Evolutionary conservation across 2,888 invertebrate genomes (phyloP), one percentile per base, ranked within the genome.

Genomic region (Patella caerulea): DNA sequence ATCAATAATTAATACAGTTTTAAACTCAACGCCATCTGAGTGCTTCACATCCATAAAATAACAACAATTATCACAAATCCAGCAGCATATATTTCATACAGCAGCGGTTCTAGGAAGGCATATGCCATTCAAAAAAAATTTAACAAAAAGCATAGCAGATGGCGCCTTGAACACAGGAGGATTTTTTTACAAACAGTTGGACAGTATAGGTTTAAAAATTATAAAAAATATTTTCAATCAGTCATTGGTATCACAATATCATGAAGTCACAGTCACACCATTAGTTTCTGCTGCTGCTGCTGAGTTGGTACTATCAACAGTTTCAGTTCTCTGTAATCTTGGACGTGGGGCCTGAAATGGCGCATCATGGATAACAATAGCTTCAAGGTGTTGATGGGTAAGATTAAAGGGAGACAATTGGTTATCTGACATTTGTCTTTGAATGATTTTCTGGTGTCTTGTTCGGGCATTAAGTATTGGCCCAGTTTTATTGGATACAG

Each of bases 321-420:
- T 65, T 14, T 65, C 72, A 52, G 78, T 79, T 9, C 82, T 76
- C 5, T 78, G 77, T 55, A 81, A 55, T 45, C 81, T 79, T 2
- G 81, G 80, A 7, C 84, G 72, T 0, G 87, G 88, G 3, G 86
- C 82, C 15, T 85, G 80, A 7, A 85, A 72, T 0, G 87, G 88
- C 3, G 86, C 82, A 17, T 85, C 87, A 65, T 88, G 88, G 69
- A 87, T 87, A 17, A 87, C 85, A 45, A 88, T 88, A 29, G 86
- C 85, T 78, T 87, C 86, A 73, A 87, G 78, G 72, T 84, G 83
- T 54, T 85, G 83, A 59, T 86, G 81, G 70, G 86, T 84, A 52
- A 86, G 56, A 70, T 82, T 85, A 77, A 86, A 84, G 55, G 87
- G 85, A 56, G 86, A 84, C 71, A 85, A 80, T 73, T 87, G 86